phyloP scores from a whole-genome alignment of 1,140 invertebrate genomes.

The Bacillus rossius region DNA sequence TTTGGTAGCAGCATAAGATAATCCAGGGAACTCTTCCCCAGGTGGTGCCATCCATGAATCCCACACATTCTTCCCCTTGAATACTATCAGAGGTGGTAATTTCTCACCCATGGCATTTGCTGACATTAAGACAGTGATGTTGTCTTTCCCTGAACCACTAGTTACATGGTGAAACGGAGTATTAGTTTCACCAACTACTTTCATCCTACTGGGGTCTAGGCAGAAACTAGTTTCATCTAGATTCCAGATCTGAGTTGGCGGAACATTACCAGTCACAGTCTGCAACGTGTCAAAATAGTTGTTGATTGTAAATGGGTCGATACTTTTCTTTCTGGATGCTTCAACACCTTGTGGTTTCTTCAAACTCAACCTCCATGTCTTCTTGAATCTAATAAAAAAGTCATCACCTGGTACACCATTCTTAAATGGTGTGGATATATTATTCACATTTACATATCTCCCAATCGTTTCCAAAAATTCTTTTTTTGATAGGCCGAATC shows the following conservation, averaged over 20 bases:
- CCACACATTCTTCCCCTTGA: too few species aligned
- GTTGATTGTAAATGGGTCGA: constrained; percentile 16
- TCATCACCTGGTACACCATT: too few species aligned
- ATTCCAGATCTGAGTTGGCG: constrained; percentile 19
- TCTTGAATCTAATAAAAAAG: too few species aligned
- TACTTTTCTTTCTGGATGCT: constrained; percentile 15
- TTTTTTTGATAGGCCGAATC: too few species aligned
- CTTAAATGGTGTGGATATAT: too few species aligned
- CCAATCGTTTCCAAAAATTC: too few species aligned
- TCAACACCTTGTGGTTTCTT: constrained; percentile 23
- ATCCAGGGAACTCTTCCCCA: too few species aligned
- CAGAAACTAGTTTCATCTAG: constrained; percentile 23
- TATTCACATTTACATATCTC: too few species aligned
- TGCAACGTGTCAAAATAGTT: constrained; percentile 19
- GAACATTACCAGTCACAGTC: constrained; percentile 7
- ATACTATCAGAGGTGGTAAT: too few species aligned
- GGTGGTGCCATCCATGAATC: too few species aligned
- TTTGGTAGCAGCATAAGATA: too few species aligned
- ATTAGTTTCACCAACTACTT: constrained; percentile 19
- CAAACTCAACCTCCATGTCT: neutral
- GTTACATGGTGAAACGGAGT: constrained; percentile 13
- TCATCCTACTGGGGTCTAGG: constrained; percentile 17
- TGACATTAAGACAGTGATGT: constrained; percentile 12
- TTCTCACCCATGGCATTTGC: constrained; percentile 4
- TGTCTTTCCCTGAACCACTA: constrained; percentile 10